Evolutionary conservation across 2,888 invertebrate genomes (phyloP).

Genomic region (Pyrrhosoma nymphula): DNA sequence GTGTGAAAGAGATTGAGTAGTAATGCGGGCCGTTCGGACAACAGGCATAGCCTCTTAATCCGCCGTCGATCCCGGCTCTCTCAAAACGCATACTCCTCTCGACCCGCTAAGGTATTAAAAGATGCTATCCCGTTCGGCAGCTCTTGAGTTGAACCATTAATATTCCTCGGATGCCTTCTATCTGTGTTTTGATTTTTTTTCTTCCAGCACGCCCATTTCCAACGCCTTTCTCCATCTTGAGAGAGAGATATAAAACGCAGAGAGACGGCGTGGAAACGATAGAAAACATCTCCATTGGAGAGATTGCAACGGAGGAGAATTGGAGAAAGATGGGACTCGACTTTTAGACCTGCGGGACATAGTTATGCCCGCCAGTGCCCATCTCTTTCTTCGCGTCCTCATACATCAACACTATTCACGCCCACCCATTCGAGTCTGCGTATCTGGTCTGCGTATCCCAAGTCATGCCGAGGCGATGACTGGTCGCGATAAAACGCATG

Average conservation of each 20-base stretch:
- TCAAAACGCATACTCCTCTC: neutral
- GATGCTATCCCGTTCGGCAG: constrained; percentile 31
- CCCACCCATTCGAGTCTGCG: neutral
- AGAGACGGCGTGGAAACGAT: neutral
- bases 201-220: neutral
- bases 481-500: neutral
- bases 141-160: constrained; percentile 33
- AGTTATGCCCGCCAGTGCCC: neutral
- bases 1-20: neutral
- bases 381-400: neutral
- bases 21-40: neutral
- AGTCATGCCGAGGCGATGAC: neutral
- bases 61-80: neutral
- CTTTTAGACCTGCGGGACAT: neutral
- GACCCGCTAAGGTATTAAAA: constrained; percentile 37
- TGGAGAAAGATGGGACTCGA: neutral
- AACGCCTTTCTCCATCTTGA: neutral
- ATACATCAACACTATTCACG: constrained; percentile 18
- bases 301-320: neutral
- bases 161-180: neutral
- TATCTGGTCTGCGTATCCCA: neutral
- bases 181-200: constrained; percentile 8
- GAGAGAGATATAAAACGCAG: neutral
- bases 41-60: neutral
- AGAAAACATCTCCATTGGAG: constrained; percentile 4